A percentile compares a stretch with the other conserved stretches of the same genome.
phyloP scores from a whole-genome alignment of 2,888 invertebrate genomes.

The Microchrysa polita region DNA sequence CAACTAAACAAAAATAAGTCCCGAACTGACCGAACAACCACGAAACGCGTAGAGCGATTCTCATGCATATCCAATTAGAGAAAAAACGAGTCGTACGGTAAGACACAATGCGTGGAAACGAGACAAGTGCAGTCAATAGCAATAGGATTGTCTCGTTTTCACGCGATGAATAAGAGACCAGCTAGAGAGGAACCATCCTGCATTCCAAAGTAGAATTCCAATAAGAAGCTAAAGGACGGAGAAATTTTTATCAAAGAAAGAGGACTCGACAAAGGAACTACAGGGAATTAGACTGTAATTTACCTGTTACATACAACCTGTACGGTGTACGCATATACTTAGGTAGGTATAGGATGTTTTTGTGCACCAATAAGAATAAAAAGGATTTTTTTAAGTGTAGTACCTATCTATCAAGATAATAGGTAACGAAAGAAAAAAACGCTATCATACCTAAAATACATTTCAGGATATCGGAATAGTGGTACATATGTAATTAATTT shows the following conservation, averaged over 20 bases:
- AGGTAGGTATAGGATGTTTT: too few relatives aligned
- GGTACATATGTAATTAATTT: too few relatives aligned
- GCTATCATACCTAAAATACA: too few relatives aligned
- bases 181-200: not conserved
- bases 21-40: not conserved
- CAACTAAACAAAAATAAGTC: conserved; percentile 41
- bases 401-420: too few relatives aligned
- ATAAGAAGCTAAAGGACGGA: conserved; percentile 21
- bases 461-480: too few relatives aligned
- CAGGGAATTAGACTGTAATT: too few relatives aligned
- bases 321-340: too few relatives aligned
- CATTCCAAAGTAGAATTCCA: conserved; percentile 33
- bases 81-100: not conserved
- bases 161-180: not conserved
- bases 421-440: too few relatives aligned
- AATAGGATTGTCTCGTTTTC: not conserved
- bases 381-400: too few relatives aligned
- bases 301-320: not conserved
- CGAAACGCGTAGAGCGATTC: conserved; percentile 36
- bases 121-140: not conserved
- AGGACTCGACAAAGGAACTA: not conserved
- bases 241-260: conserved; percentile 1
- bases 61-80: not conserved
- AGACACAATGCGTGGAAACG: not conserved
- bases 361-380: too few relatives aligned